Evolutionary conservation across 92 coral and sea anemone genomes (phyloP).

Genomic region (Phenganax marumi): DNA sequence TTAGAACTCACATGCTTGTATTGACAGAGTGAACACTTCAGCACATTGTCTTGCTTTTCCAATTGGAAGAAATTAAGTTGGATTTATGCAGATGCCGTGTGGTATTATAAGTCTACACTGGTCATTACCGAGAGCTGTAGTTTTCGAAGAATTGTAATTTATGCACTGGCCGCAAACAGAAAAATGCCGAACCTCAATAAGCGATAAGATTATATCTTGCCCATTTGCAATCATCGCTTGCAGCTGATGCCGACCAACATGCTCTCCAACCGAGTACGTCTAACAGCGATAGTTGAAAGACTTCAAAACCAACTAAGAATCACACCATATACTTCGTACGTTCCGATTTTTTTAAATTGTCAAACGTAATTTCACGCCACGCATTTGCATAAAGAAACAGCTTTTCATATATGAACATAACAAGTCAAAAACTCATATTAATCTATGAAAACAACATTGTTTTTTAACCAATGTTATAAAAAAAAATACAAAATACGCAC

Average conservation of each 20-base stretch:
- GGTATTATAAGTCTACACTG: constrained; percentile 1
- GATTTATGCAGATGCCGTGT: not conserved
- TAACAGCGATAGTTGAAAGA: not conserved
- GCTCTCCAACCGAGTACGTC: constrained; percentile 1
- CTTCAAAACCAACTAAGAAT: constrained; percentile 7
- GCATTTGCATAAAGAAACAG: not conserved
- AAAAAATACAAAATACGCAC: not conserved
- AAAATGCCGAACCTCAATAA: constrained; percentile 3
- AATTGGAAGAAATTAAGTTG: not conserved
- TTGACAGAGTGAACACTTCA: not conserved
- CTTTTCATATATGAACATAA: not conserved
- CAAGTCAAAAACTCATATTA: not conserved
- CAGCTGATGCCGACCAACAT: constrained; percentile 21
- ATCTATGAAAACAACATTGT: not conserved
- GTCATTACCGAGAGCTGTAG: not conserved
- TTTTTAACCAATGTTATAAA: not conserved
- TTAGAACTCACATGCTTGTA: not conserved
- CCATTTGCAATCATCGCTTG: constrained; percentile 9
- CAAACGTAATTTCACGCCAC: constrained; percentile 2
- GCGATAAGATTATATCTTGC: constrained; percentile 13
- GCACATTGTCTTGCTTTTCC: not conserved
- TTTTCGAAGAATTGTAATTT: constrained; percentile 1
- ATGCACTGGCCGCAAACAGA: not conserved
- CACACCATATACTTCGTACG: not conserved
- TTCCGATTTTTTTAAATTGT: not conserved